Evolutionary conservation across 1,140 invertebrate species (phyloP).

Genomic region (Neocloeon triangulifer): DNA sequence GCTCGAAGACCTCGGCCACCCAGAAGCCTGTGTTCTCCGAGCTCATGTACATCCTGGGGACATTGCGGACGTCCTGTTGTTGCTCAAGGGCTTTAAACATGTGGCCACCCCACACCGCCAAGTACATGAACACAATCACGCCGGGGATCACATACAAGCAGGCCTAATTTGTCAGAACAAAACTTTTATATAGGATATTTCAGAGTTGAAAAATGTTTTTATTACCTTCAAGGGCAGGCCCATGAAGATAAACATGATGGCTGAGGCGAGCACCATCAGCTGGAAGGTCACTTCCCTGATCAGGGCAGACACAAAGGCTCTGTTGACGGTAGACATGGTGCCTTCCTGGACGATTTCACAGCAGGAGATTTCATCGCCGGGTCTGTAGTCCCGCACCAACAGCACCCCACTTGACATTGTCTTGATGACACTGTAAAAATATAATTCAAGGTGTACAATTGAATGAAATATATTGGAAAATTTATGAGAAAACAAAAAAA

Average conservation of each 20-base stretch:
- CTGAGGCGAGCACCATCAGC: slow-evolving; percentile 21
- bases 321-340: slow-evolving; percentile 20
- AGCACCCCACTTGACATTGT: slow-evolving; percentile 11
- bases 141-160: slow-evolving; percentile 21
- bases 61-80: slow-evolving; percentile 17
- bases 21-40: slow-evolving; percentile 22
- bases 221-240: slow-evolving; percentile 23
- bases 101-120: slow-evolving; percentile 19
- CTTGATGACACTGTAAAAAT: slow-evolving; percentile 1
- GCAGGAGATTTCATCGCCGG: slow-evolving; percentile 21
- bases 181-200: no score
- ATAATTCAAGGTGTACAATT: no score
- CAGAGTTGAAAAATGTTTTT: no score
- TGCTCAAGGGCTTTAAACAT: slow-evolving; percentile 19
- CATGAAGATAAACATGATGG: slow-evolving; percentile 26
- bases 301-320: slow-evolving; percentile 19
- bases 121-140: slow-evolving; percentile 19
- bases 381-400: slow-evolving; percentile 19
- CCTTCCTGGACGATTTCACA: slow-evolving; percentile 18
- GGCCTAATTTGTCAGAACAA: no score
- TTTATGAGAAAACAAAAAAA: no score
- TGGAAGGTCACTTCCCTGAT: slow-evolving; percentile 25
- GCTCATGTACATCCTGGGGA: slow-evolving; percentile 19
- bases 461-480: no score
- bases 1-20: slow-evolving; percentile 23